Evolutionary conservation across 1,140 invertebrate genomes (phyloP).

Genomic region (Cardiocondyla obscurior): DNA sequence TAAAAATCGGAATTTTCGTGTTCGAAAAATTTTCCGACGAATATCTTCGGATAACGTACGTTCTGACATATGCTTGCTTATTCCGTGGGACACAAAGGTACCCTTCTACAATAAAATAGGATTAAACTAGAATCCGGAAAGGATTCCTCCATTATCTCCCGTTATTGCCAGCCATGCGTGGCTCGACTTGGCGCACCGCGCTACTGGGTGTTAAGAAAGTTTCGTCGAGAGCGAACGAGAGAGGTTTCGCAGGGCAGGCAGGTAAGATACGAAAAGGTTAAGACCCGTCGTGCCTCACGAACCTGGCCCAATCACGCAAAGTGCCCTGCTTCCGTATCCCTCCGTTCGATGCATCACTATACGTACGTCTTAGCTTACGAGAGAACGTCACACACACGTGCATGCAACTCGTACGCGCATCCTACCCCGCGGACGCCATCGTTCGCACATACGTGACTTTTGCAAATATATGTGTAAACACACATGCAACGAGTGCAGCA

Average conservation of each 20-base stretch:
- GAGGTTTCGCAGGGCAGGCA: not conserved
- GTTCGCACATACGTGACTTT: not conserved
- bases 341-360: conserved; percentile 29
- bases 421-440: conserved; percentile 22
- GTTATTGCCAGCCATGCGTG: conserved; percentile 51
- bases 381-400: conserved; percentile 15
- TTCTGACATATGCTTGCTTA: conserved; percentile 23
- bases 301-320: conserved; percentile 77
- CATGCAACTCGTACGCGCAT: not conserved
- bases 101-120: conserved; percentile 41
- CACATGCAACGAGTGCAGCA: conserved; percentile 50
- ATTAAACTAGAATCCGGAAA: conserved; percentile 53
- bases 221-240: conserved; percentile 22
- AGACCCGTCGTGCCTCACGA: conserved; percentile 68
- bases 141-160: conserved; percentile 53
- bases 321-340: conserved; percentile 71
- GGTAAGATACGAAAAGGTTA: conserved; percentile 52
- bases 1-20: conserved; percentile 30
- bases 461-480: conserved; percentile 5
- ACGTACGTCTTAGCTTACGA: conserved; percentile 20
- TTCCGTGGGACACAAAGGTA: conserved; percentile 36
- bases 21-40: not conserved
- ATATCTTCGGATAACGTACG: not conserved
- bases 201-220: conserved; percentile 22
- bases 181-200: conserved; percentile 6